Evolutionary conservation across 2,113 vertebrate genomes (phyloP).

Genomic region (Azemiops feae): DNA sequence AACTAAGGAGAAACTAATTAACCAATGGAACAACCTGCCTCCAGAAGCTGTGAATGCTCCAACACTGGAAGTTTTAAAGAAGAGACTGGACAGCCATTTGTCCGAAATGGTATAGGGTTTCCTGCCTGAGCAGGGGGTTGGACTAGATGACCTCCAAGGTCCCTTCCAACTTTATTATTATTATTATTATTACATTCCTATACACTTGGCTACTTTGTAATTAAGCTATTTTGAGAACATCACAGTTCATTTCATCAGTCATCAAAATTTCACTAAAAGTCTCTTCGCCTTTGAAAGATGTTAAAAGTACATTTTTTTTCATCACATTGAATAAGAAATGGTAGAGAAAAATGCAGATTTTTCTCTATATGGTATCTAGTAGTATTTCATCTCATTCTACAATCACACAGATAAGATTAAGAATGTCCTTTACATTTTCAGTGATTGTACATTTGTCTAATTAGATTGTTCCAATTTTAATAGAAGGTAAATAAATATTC

Average conservation of each 20-base stretch:
- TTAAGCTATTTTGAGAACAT: neutral
- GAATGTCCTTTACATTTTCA: neutral
- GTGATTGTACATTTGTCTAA: neutral
- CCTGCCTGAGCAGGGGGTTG: too few relatives aligned
- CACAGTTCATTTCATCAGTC: neutral
- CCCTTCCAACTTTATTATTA: too few relatives aligned
- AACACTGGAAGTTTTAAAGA: too few relatives aligned
- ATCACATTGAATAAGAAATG: neutral
- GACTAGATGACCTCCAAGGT: too few relatives aligned
- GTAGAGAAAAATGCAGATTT: neutral
- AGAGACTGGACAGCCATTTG: too few relatives aligned
- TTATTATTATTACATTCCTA: too few relatives aligned
- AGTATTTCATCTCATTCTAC: neutral
- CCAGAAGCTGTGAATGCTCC: too few relatives aligned
- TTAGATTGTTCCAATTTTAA: neutral
- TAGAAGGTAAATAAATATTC: neutral
- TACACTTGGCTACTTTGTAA: neutral
- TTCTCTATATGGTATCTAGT: neutral
- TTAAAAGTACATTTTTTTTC: neutral
- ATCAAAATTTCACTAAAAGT: neutral
- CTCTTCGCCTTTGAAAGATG: neutral
- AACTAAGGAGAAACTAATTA: too few relatives aligned
- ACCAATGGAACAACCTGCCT: too few relatives aligned
- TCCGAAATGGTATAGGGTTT: too few relatives aligned
- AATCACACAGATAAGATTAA: neutral